phyloP scores from a whole-genome alignment of 2,888 invertebrate genomes.

The Gandaritis pyraliata region DNA sequence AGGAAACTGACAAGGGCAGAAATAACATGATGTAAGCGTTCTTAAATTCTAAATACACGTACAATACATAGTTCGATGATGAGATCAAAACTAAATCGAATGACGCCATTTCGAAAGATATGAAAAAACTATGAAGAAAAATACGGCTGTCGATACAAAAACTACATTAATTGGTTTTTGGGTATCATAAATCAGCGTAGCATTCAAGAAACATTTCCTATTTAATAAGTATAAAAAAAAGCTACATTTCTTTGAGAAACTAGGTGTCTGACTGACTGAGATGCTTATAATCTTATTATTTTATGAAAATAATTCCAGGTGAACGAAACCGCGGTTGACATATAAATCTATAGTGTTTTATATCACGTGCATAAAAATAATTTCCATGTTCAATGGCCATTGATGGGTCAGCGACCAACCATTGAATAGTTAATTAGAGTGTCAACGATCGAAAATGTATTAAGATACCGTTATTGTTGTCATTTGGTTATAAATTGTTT shows the following conservation, averaged over 20 bases:
- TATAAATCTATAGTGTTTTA: not conserved
- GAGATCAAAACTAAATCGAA: too few relatives aligned
- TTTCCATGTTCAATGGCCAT: conserved; percentile 11
- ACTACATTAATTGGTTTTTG: too few relatives aligned
- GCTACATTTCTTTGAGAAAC: conserved; percentile 4
- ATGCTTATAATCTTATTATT: not conserved
- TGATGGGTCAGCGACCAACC: conserved; percentile 22
- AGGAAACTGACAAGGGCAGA: conserved; percentile 9
- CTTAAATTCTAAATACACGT: too few relatives aligned
- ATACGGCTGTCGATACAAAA: too few relatives aligned
- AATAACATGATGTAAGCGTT: not conserved
- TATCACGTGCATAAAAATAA: not conserved
- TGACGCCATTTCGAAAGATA: too few relatives aligned
- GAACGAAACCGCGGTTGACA: not conserved
- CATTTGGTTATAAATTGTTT: not conserved
- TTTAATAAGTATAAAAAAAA: not conserved
- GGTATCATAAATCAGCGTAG: not conserved
- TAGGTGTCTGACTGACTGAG: not conserved
- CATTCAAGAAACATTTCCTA: not conserved
- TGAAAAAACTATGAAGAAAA: too few relatives aligned
- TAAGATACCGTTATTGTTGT: conserved; percentile 2
- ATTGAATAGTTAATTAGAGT: conserved; percentile 37
- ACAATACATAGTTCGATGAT: too few relatives aligned
- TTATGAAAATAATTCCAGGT: not conserved
- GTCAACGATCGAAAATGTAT: conserved; percentile 10